phyloP scores from a whole-genome alignment of 2,113 vertebrate genomes.

The Thalassarche chlororhynchos region DNA sequence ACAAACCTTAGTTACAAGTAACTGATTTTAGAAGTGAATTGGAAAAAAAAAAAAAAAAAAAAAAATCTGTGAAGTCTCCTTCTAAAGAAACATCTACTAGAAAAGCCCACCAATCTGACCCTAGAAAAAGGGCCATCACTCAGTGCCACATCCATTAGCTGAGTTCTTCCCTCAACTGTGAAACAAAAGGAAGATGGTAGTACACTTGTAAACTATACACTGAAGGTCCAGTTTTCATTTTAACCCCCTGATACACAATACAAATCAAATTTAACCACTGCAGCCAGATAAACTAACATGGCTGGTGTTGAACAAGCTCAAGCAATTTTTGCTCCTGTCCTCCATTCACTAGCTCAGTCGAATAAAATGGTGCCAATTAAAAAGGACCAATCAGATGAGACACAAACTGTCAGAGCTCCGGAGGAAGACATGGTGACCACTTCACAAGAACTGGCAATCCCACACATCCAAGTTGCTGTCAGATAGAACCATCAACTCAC shows the following conservation, averaged over 20 bases:
- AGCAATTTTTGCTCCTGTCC: neutral
- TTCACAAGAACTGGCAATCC: rapidly evolving
- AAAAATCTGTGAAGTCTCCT: neutral
- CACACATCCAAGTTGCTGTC: neutral
- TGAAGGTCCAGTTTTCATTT: neutral
- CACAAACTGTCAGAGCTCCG: neutral
- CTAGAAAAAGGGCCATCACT: neutral
- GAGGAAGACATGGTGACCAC: neutral
- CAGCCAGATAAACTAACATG: neutral
- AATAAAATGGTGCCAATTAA: neutral
- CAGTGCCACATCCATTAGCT: neutral
- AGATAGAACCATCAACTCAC: neutral
- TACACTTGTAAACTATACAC: neutral
- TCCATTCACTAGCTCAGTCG: neutral
- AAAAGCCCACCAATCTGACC: neutral
- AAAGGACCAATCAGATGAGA: neutral
- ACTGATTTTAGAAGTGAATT: neutral
- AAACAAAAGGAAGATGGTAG: neutral
- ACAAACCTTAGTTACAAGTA: neutral
- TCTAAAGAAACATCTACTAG: neutral
- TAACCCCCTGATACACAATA: neutral
- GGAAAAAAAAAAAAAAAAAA: neutral
- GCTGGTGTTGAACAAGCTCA: neutral
- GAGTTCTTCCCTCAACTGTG: neutral
- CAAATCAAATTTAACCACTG: neutral